phyloP scores from a whole-genome alignment of 2,888 invertebrate species.

The Charanyca ferruginea region DNA sequence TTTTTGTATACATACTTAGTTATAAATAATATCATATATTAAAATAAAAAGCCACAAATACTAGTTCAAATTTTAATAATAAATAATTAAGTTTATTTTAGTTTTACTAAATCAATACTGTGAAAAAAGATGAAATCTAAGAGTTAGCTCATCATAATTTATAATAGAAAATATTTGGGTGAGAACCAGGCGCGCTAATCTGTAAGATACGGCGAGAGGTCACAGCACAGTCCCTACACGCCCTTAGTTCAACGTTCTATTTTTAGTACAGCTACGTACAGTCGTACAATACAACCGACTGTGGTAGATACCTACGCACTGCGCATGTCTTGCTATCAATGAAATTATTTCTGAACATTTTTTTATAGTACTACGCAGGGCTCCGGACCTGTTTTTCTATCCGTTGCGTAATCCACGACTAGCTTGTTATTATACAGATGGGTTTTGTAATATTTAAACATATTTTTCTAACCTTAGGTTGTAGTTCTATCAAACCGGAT shows the following conservation, averaged over 20 bases:
- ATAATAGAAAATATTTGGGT: slow-evolving; percentile 45
- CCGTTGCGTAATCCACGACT: slow-evolving; percentile 58
- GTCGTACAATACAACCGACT: slow-evolving; percentile 42
- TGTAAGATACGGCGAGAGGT: slow-evolving; percentile 60
- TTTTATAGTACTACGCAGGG: slow-evolving; percentile 65
- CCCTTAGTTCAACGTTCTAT: slow-evolving; percentile 71
- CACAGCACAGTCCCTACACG: slow-evolving; percentile 65
- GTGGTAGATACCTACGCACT: slow-evolving; percentile 55
- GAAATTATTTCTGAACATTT: slow-evolving; percentile 68
- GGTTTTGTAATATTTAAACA: slow-evolving; percentile 64
- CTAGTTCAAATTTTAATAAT: slow-evolving; percentile 43
- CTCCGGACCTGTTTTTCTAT: slow-evolving; percentile 63
- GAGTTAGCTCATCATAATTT: slow-evolving; percentile 18
- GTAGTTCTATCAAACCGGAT: slow-evolving; percentile 63
- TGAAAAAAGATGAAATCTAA: background rate
- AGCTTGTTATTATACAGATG: slow-evolving; percentile 59
- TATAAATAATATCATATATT: background rate
- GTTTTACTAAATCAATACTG: background rate
- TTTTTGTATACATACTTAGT: background rate
- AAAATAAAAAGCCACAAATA: slow-evolving; percentile 16
- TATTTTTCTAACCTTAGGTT: slow-evolving; percentile 60
- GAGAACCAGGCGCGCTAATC: slow-evolving; percentile 48
- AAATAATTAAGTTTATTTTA: slow-evolving; percentile 15
- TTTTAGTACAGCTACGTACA: slow-evolving; percentile 64
- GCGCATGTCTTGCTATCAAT: slow-evolving; percentile 70